Evolutionary conservation across 2,797 vertebrate genomes (phyloP).

Genomic region (Manis crassicaudata): DNA sequence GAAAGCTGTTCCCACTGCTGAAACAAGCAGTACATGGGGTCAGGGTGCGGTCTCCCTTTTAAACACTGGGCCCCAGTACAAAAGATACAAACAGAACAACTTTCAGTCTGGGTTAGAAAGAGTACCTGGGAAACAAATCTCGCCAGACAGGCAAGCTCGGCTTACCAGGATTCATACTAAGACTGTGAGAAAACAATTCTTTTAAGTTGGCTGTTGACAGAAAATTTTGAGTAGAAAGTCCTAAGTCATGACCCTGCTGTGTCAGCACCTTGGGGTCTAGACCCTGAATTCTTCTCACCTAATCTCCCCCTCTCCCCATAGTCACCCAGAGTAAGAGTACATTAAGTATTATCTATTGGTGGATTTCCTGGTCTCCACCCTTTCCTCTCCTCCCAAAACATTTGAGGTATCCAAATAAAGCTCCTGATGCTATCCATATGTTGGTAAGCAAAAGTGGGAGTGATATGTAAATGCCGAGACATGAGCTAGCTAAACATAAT

Average conservation of each 20-base stretch:
- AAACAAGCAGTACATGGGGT: neutral
- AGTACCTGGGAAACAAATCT: neutral
- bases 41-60: constrained; percentile 7
- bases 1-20: neutral
- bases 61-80: neutral
- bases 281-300: neutral
- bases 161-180: neutral
- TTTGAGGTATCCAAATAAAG: neutral
- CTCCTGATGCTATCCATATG: neutral
- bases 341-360: neutral
- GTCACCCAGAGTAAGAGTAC: neutral
- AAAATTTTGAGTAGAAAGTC: constrained; percentile 9
- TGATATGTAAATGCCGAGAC: neutral
- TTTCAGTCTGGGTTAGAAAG: neutral
- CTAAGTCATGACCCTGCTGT: neutral
- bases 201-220: neutral
- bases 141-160: neutral
- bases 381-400: neutral
- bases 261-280: neutral
- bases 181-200: neutral
- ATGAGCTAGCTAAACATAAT: neutral
- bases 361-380: neutral
- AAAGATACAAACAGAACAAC: neutral
- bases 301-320: neutral
- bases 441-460: neutral